Evolutionary conservation across 2,888 invertebrate genomes (phyloP), one percentile per base, ranked within the genome.

Genomic region (Tanytarsus gracilentus): DNA sequence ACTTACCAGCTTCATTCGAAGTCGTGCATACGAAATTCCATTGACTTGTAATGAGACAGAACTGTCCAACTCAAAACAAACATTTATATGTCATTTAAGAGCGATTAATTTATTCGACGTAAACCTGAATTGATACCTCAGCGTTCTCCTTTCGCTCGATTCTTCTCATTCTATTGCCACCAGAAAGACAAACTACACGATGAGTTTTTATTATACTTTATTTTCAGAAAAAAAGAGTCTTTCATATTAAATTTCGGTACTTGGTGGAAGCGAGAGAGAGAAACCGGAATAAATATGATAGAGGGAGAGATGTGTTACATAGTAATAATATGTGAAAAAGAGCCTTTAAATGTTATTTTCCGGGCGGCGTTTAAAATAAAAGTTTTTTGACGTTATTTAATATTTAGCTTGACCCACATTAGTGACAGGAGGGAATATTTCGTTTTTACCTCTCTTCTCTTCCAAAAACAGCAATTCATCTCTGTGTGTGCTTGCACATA

Each of bases 61-160:
- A 44, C 21, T 44, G 44, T 44, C 23, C 21, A 44, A 49, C 26
- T 49, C 49, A 51, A 29, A 51, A 51, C 51, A 51, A 51, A 51
- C 18, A 27, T 18, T 44, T 29, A 30, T 51, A 27, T 51, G 51
- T 51, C 51, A 51, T 27, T 51, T 51, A 30, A 30, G 29, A 51
- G 18, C 51, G 29, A 51, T 51, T 51, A 49, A 49, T 49, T 49
- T 44, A 44, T 44, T 44, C 44, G 44, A 44, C 44, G 23, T 44
- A 44, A 44, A 44, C 44, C 44, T 44, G 44, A 44, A 44, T 44
- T 44, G 44, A 44, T 44, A 44, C 44, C 21, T 44, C 44, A 18
- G 44, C 16, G 23, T 44, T 44, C 21, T 8, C n/a, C 21, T 44
- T 18, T 40, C 16, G 18, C 44, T 23, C 33, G 9, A n/a, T n/a